Evolutionary conservation across 2,888 invertebrate species (phyloP).

Genomic region (Apeira syringaria): DNA sequence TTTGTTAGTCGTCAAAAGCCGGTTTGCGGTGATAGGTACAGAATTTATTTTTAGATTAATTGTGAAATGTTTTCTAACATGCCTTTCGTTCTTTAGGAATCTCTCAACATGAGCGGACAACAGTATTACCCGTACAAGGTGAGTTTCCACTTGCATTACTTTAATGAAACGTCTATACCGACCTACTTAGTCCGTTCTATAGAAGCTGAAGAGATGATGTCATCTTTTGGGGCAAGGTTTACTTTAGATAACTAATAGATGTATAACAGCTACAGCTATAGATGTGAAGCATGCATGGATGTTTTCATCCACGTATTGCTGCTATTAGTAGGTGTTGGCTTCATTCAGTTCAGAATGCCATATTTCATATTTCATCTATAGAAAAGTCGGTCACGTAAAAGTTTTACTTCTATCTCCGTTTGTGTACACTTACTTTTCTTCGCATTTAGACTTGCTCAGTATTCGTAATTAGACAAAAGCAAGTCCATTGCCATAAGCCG

Average conservation of each 20-base stretch:
- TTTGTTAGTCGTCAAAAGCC: constrained; percentile 41
- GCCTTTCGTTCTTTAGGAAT: constrained; percentile 62
- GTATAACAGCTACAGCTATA: constrained; percentile 1
- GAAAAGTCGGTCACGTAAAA: no score
- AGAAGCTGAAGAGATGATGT: constrained; percentile 74
- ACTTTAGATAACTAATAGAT: constrained; percentile 8
- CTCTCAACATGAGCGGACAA: constrained; percentile 88
- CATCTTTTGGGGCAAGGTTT: constrained; percentile 59
- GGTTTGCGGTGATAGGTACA: constrained; percentile 51
- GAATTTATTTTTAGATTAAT: constrained; percentile 64
- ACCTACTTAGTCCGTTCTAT: constrained; percentile 36
- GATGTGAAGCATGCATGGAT: constrained; percentile 4
- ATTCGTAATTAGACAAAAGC: no score
- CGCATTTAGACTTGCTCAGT: no score
- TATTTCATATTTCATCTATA: no score
- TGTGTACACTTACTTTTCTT: no score
- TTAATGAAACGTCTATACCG: constrained; percentile 24
- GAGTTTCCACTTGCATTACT: constrained; percentile 68
- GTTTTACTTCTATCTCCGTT: no score
- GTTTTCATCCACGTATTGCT: constrained; percentile 24
- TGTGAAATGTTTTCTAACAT: constrained; percentile 45
- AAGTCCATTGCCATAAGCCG: no score
- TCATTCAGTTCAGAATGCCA: no score
- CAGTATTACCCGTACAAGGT: constrained; percentile 95
- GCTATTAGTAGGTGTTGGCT: neutral